These are phyloP conservation scores for Schizothorax lantsangensis DNA, from an alignment of 2,797 vertebrate genomes.

Conservation along the genomic window DNA sequence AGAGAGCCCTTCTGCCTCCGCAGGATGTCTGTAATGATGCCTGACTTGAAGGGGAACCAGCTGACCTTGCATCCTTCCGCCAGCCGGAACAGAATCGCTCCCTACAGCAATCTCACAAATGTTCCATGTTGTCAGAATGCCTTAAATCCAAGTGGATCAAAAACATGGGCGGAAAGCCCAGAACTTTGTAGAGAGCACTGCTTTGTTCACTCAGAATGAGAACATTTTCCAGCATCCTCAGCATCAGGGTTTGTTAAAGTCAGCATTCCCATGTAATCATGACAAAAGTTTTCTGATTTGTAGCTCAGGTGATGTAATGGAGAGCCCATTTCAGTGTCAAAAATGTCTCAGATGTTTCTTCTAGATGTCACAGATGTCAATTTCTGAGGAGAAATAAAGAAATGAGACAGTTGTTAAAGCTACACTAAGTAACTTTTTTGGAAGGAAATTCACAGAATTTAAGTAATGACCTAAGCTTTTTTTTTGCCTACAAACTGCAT, in stretches of 20 bases:
- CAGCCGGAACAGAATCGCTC: constrained; percentile 51
- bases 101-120: constrained; percentile 49
- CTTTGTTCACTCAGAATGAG: constrained; percentile 35
- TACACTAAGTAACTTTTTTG: neutral
- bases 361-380: neutral
- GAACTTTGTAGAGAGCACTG: constrained; percentile 1
- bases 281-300: neutral
- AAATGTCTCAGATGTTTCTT: neutral
- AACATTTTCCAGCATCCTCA: constrained; percentile 15
- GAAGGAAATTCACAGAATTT: neutral
- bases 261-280: neutral
- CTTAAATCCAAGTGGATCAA: constrained; percentile 39
- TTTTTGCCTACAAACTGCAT: neutral
- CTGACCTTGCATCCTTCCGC: constrained; percentile 68
- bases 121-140: constrained; percentile 41
- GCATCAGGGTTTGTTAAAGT: constrained; percentile 1
- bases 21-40: constrained; percentile 53
- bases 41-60: constrained; percentile 59
- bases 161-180: constrained; percentile 34
- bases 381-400: neutral
- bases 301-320: neutral
- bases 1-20: constrained; percentile 10
- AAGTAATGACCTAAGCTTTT: neutral
- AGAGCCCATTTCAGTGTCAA: neutral
- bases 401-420: neutral